A percentile compares a stretch with the other conserved stretches of the same genome.
Evolutionary conservation across 2,113 vertebrate species (phyloP).

Genomic region (Sorex araneus): DNA sequence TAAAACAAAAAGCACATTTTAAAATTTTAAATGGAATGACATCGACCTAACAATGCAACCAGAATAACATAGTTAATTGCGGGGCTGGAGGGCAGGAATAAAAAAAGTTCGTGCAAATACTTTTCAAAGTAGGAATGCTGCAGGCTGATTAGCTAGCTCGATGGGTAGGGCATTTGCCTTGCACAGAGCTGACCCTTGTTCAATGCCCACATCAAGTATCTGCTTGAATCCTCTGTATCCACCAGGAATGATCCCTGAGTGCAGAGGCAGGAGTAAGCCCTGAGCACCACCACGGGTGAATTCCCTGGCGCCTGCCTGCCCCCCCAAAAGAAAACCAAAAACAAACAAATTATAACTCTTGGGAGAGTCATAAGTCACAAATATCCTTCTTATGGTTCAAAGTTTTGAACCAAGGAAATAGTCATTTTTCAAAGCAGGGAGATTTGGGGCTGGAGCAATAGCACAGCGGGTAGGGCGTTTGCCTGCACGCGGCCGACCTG

Average conservation of each 20-base stretch:
- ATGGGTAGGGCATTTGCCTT: not conserved
- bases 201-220: not conserved
- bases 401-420: not conserved
- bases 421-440: not conserved
- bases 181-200: not conserved
- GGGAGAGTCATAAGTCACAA: not conserved
- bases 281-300: too few species aligned
- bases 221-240: too few species aligned
- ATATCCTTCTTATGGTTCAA: not conserved
- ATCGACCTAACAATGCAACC: slow-evolving; percentile 9
- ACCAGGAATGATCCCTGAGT: too few species aligned
- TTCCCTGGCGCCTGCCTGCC: too few species aligned
- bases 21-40: slow-evolving; percentile 53
- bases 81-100: not conserved
- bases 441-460: too few species aligned
- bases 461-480: too few species aligned
- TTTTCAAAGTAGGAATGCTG: not conserved
- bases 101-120: not conserved
- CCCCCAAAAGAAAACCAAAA: not conserved
- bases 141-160: not conserved
- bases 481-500: too few species aligned
- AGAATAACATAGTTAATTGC: not conserved
- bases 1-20: not conserved
- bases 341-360: not conserved
- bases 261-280: too few species aligned